A percentile compares a stretch with the other conserved stretches of the same genome.
phyloP scores from a whole-genome alignment of 2,113 vertebrate genomes.

The Fulica atra region DNA sequence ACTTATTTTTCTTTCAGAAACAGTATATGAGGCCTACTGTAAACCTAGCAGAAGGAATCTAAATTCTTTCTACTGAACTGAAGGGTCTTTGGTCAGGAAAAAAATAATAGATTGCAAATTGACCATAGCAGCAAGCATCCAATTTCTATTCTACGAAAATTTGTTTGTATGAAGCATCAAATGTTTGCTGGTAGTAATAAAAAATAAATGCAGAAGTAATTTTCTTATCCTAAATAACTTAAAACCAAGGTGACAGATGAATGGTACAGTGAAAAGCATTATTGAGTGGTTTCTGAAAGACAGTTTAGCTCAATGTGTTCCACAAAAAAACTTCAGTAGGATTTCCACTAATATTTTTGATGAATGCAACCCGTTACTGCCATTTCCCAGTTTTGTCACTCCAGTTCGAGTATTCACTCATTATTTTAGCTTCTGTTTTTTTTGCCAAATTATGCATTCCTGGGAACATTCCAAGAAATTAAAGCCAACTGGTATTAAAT shows the following conservation, averaged over 20 bases:
- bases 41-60: neutral
- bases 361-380: neutral
- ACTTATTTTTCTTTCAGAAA: neutral
- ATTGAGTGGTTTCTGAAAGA: neutral
- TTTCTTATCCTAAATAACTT: neutral
- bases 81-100: neutral
- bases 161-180: neutral
- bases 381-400: neutral
- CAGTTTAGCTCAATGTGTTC: neutral
- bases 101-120: neutral
- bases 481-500: neutral
- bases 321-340: neutral
- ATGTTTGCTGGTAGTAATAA: neutral
- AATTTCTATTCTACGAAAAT: neutral
- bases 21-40: neutral
- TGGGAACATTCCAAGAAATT: neutral
- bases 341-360: neutral
- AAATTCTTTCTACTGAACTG: neutral
- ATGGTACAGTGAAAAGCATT: neutral
- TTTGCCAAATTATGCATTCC: neutral
- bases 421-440: neutral
- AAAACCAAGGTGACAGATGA: neutral
- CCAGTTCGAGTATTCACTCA: neutral
- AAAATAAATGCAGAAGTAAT: neutral
- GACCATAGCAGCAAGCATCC: neutral